These are phyloP conservation scores for Zaprionus davidi DNA, from an alignment of 1,140 invertebrate genomes.

Conservation along the genomic window DNA sequence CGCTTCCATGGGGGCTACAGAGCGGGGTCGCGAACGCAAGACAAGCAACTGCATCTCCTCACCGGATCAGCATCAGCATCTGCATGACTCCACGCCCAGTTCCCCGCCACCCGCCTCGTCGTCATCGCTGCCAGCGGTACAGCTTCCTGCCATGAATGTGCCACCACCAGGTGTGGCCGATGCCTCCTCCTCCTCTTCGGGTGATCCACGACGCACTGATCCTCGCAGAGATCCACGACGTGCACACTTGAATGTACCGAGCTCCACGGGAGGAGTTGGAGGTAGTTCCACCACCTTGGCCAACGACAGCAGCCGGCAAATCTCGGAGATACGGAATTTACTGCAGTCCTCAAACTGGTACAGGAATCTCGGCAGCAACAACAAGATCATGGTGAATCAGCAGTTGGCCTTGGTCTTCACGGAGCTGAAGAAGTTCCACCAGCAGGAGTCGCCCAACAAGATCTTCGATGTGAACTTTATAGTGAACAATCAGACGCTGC, in stretches of 20 bases:
- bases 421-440: constrained; percentile 86
- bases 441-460: constrained; percentile 85
- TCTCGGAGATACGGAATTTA: constrained; percentile 86
- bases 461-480: constrained; percentile 85
- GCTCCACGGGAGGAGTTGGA: not conserved
- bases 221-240: constrained; percentile 65
- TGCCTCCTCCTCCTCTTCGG: constrained; percentile 3
- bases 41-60: constrained; percentile 51
- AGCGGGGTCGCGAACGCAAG: constrained; percentile 32
- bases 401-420: constrained; percentile 87
- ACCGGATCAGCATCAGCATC: constrained; percentile 41
- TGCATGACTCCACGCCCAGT: constrained; percentile 47
- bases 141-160: constrained; percentile 52
- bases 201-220: constrained; percentile 39
- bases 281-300: not conserved
- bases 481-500: constrained; percentile 85
- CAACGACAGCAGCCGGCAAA: constrained; percentile 60
- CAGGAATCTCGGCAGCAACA: constrained; percentile 87
- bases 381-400: constrained; percentile 89
- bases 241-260: constrained; percentile 46
- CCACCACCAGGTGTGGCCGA: constrained; percentile 38
- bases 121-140: not conserved
- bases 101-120: constrained; percentile 53
- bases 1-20: not conserved
- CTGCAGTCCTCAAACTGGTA: constrained; percentile 88